These are phyloP conservation scores for Chlorodrepanis virens DNA, from an alignment of 2,113 vertebrate genomes.

Conservation along the genomic window DNA sequence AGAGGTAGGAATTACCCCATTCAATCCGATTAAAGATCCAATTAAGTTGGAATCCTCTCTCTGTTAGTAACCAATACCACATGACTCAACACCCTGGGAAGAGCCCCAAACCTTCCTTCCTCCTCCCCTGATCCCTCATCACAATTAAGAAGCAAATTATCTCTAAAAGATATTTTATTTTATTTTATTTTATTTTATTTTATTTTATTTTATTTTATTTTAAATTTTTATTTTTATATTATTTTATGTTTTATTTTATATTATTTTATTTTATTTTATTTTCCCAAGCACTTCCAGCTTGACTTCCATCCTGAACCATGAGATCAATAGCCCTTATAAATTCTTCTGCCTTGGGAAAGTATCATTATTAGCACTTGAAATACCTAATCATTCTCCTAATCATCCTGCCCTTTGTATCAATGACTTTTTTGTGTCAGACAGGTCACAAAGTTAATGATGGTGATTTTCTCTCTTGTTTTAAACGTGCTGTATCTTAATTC, in stretches of 20 bases:
- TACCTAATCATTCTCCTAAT: neutral
- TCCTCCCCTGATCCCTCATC: neutral
- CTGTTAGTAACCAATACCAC: neutral
- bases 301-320: neutral
- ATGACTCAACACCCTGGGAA: neutral
- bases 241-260: neutral
- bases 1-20: constrained; percentile 49
- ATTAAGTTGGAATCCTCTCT: constrained; percentile 22
- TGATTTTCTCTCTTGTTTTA: neutral
- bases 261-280: neutral
- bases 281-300: neutral
- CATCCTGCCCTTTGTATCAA: neutral
- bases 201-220: too few species aligned
- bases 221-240: too few species aligned
- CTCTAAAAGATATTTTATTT: neutral
- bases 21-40: constrained; percentile 54
- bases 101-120: neutral
- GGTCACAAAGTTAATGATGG: neutral
- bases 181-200: neutral
- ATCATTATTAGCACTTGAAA: neutral
- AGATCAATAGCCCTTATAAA: neutral
- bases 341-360: neutral
- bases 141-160: neutral
- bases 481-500: neutral
- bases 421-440: neutral